A percentile compares a stretch with the other conserved stretches of the same genome.
Conservation (phyloP, 2,113 vertebrate species). For the Cephalopterus ornatus region DNA sequence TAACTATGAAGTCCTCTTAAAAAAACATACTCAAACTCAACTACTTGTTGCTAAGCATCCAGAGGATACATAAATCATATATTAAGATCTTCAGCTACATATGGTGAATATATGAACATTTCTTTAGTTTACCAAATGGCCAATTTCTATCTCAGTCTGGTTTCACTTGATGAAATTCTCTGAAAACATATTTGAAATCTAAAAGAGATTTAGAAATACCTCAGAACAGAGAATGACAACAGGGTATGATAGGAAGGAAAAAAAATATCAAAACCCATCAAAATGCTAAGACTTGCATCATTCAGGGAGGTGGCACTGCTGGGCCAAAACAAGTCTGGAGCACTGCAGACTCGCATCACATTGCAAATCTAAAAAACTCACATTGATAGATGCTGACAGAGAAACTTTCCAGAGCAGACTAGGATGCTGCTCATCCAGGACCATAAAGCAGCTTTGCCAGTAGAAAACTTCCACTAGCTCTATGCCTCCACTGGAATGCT, state of each 20-base stretch:
- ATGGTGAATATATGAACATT: not conserved
- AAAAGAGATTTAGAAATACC: not conserved
- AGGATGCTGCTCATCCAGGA: not conserved
- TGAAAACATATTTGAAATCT: not conserved
- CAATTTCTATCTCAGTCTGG: not conserved
- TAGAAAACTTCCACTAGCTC: not conserved
- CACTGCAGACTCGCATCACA: not conserved
- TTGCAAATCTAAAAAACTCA: not conserved
- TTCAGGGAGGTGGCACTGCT: not conserved
- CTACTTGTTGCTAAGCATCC: not conserved
- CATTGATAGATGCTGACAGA: not conserved
- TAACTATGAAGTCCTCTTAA: not conserved
- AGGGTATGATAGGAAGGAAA: not conserved
- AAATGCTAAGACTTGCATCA: not conserved
- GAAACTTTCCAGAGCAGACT: not conserved
- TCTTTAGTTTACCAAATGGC: not conserved
- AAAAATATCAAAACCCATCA: not conserved
- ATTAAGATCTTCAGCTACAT: not conserved
- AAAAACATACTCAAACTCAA: not conserved
- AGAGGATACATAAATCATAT: rapidly evolving
- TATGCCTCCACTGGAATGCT: not conserved
- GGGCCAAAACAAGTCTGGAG: not conserved
- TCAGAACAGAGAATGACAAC: not conserved
- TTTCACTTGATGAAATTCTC: not conserved
- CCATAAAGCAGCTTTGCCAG: not conserved